Conservation (phyloP, 2,888 invertebrate species). For the Brachyptera putata region DNA sequence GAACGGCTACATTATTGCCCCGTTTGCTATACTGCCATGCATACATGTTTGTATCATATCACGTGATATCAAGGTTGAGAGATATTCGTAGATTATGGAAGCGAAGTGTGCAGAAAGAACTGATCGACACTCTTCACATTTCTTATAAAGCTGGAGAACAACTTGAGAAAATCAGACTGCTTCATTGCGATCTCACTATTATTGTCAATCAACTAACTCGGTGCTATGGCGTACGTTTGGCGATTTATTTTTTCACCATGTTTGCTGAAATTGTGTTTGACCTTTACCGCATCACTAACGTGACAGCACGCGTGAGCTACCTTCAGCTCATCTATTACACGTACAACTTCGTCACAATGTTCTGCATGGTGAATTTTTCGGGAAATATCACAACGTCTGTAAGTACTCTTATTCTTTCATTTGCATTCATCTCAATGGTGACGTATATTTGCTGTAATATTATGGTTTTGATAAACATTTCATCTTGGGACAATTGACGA, state of each 20-base stretch:
- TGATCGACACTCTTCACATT: too few relatives aligned
- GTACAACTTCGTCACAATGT: background rate
- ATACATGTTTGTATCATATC: background rate
- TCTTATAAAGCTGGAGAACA: too few relatives aligned
- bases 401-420: too few relatives aligned
- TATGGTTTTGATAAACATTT: too few relatives aligned
- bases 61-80: too few relatives aligned
- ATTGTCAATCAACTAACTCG: background rate
- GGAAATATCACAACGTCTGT: background rate
- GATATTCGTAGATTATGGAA: too few relatives aligned
- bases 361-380: background rate
- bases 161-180: too few relatives aligned
- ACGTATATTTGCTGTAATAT: too few relatives aligned
- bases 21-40: background rate
- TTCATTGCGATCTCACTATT: too few relatives aligned
- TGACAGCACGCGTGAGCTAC: background rate
- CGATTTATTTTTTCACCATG: background rate
- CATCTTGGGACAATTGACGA: too few relatives aligned
- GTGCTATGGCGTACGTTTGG: slow-evolving; percentile 4
- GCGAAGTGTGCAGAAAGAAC: too few relatives aligned
- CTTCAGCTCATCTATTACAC: background rate
- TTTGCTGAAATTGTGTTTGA: slow-evolving; percentile 12
- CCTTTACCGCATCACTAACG: background rate
- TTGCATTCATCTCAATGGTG: too few relatives aligned
- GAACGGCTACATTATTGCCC: background rate